Conservation (phyloP, 2,113 vertebrate species). For the Stercorarius parasiticus region DNA sequence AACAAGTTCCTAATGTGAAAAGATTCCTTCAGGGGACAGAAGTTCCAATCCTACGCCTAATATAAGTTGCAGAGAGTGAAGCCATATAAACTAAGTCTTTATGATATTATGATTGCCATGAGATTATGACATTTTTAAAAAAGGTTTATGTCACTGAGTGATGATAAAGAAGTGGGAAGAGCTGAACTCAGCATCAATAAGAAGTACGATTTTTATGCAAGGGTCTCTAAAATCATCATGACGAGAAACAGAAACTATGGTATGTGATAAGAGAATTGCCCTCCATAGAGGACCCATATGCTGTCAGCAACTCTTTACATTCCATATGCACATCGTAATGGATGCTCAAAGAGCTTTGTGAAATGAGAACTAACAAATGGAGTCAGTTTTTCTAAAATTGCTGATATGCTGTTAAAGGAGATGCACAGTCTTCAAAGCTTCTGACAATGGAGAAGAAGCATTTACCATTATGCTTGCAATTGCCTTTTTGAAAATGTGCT, state of each 20-base stretch:
- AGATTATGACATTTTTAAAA: neutral
- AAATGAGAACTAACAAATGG: neutral
- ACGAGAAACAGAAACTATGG: neutral
- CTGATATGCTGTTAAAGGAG: neutral
- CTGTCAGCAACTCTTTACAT: neutral
- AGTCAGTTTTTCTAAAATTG: neutral
- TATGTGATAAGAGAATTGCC: neutral
- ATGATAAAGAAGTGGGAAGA: neutral
- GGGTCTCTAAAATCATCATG: neutral
- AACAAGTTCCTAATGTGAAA: neutral
- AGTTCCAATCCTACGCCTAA: neutral
- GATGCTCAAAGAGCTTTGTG: neutral
- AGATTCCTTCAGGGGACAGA: neutral
- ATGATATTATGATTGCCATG: neutral
- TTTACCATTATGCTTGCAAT: neutral
- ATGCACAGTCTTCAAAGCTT: neutral
- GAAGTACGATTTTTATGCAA: neutral
- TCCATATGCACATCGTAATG: neutral
- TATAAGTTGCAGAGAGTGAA: neutral
- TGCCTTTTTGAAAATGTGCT: neutral
- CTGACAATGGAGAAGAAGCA: neutral
- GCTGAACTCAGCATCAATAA: neutral
- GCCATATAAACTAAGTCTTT: neutral
- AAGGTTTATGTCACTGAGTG: neutral
- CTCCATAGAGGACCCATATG: neutral